A percentile compares a stretch with the other conserved stretches of the same genome.
These are phyloP conservation scores for Dufourea novaeangliae DNA, from an alignment of 1,140 invertebrate genomes.

Conservation along the genomic window DNA sequence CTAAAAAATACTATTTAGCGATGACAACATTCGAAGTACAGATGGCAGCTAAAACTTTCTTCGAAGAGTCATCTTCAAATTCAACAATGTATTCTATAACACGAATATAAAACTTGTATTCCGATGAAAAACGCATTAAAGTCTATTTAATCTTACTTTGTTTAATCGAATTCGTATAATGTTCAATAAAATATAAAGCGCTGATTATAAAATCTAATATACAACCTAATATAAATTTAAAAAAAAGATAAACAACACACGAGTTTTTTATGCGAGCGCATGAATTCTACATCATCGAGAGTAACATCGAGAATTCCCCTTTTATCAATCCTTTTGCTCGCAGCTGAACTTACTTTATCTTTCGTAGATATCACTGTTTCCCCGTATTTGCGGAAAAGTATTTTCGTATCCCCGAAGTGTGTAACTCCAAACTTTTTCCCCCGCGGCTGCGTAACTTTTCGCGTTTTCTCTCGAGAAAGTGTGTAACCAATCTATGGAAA, in stretches of 20 bases:
- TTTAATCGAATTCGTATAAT: too few species aligned
- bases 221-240: too few species aligned
- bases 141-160: too few species aligned
- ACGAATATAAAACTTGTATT: too few species aligned
- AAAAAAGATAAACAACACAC: not conserved
- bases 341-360: not conserved
- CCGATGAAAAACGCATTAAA: too few species aligned
- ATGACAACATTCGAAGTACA: too few species aligned
- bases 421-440: not conserved
- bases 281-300: not conserved
- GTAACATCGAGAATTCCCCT: not conserved
- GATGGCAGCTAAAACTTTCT: too few species aligned
- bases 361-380: not conserved
- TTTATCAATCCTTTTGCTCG: not conserved
- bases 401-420: not conserved
- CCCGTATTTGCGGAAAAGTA: not conserved
- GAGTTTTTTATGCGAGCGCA: not conserved
- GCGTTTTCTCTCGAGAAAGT: constrained; percentile 7
- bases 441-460: constrained; percentile 2
- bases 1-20: too few species aligned
- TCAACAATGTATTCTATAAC: too few species aligned
- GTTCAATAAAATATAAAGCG: too few species aligned
- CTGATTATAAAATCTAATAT: too few species aligned
- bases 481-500: constrained; percentile 35
- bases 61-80: too few species aligned